A percentile compares a stretch with the other conserved stretches of the same genome.
Evolutionary conservation across 2,888 invertebrate genomes (phyloP).

Genomic region (Ceriagrion tenellum): DNA sequence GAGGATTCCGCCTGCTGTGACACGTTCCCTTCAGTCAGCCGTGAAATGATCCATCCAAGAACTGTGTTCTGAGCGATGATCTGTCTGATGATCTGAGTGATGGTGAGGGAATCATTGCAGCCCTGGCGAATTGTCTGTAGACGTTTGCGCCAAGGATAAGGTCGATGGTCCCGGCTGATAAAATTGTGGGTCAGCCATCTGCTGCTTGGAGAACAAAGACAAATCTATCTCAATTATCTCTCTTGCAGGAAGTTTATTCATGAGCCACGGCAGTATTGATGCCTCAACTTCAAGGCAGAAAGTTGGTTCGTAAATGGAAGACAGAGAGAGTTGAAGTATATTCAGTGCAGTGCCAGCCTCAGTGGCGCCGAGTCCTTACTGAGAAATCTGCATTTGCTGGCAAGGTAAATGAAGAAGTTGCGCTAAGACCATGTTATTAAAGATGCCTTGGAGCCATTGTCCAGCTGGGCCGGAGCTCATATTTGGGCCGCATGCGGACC

Average conservation of each 20-base stretch:
- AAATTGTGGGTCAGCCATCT: no score
- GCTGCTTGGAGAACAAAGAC: no score
- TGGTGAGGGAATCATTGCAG: no score
- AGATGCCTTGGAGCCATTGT: constrained; percentile 15
- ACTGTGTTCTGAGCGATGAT: no score
- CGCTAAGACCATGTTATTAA: not conserved
- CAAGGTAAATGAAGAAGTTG: not conserved
- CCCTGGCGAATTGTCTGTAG: not conserved
- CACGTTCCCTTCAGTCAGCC: no score
- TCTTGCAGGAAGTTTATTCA: no score
- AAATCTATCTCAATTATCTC: no score
- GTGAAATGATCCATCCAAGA: no score
- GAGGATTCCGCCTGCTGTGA: no score
- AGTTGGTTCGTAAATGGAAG: not conserved
- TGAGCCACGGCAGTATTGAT: not conserved
- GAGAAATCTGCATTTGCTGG: no score
- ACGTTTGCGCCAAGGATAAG: not conserved
- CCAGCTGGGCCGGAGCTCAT: not conserved
- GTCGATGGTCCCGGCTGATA: not conserved
- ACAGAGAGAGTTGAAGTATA: not conserved
- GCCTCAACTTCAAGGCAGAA: constrained; percentile 4
- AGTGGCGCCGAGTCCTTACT: not conserved
- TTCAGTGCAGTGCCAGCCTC: not conserved
- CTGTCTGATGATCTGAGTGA: no score
- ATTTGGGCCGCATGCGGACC: not conserved